These are phyloP conservation scores for Sebastes iracundus DNA, from an alignment of 2,797 vertebrate species.

Conservation along the genomic window DNA sequence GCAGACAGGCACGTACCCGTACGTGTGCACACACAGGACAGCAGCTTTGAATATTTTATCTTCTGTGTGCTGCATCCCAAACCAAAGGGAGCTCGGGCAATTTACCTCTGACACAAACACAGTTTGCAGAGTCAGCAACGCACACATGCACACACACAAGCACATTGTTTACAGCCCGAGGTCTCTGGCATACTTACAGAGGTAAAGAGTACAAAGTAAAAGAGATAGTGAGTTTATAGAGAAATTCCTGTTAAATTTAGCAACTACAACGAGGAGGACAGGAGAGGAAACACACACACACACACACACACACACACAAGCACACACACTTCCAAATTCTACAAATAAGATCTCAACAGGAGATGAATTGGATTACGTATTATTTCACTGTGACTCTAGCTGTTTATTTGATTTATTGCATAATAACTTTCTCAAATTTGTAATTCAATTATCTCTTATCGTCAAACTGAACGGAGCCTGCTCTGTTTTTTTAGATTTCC, in stretches of 20 bases:
- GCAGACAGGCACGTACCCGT: not conserved
- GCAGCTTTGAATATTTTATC: conserved; percentile 36
- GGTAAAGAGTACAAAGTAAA: conserved; percentile 1
- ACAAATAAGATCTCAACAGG: not conserved
- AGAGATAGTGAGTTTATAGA: not conserved
- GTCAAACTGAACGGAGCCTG: not conserved
- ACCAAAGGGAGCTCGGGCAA: conserved; percentile 30
- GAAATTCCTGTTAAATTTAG: not conserved
- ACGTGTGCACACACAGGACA: not conserved
- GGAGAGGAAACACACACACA: not conserved
- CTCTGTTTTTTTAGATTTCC: not conserved
- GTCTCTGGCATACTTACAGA: not conserved
- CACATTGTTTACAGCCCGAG: conserved; percentile 22
- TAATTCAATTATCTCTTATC: not conserved
- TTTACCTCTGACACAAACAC: conserved; percentile 55
- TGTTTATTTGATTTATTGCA: not conserved
- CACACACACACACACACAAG: not conserved
- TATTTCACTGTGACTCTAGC: not conserved
- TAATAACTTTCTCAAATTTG: not conserved
- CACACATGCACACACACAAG: conserved; percentile 9
- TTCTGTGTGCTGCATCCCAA: conserved; percentile 21
- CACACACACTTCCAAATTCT: not conserved
- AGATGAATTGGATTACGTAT: not conserved
- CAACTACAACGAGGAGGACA: not conserved
- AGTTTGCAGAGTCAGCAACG: conserved; percentile 49